Evolutionary conservation across 1,140 invertebrate genomes (phyloP).

Genomic region (Sinella curviseta): DNA sequence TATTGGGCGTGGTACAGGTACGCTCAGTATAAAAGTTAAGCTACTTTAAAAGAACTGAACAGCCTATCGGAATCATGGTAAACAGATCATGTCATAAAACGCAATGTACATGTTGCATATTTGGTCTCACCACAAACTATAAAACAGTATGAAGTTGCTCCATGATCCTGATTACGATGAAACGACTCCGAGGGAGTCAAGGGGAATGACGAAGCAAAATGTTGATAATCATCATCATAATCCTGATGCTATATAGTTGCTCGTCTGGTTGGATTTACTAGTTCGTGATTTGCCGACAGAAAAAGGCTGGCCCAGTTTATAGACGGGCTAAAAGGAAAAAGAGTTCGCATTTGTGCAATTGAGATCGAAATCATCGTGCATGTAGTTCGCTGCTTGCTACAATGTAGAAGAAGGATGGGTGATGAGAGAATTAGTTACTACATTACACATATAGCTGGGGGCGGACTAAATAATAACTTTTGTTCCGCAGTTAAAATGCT

Average conservation of each 20-base stretch:
- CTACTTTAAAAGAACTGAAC: too few relatives aligned
- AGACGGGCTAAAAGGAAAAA: constrained; percentile 39
- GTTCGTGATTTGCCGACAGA: constrained; percentile 28
- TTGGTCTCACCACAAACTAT: too few relatives aligned
- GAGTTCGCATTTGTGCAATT: constrained; percentile 17
- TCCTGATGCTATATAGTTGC: not conserved
- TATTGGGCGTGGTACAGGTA: too few relatives aligned
- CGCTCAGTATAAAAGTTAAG: too few relatives aligned
- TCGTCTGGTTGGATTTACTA: constrained; percentile 22
- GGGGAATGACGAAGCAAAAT: constrained; percentile 6
- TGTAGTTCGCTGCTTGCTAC: not conserved
- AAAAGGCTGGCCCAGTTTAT: constrained; percentile 48
- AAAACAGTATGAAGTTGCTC: not conserved
- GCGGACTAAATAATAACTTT: constrained; percentile 16
- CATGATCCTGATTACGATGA: not conserved
- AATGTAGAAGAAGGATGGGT: not conserved
- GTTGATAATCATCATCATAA: not conserved
- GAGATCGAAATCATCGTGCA: not conserved
- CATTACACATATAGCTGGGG: constrained; percentile 21
- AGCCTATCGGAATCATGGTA: too few relatives aligned
- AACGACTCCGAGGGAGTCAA: not conserved
- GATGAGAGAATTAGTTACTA: not conserved
- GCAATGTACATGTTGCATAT: too few relatives aligned
- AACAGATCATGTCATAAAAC: too few relatives aligned
- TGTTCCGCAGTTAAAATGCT: not conserved